These are phyloP conservation scores for Listronotus bonariensis DNA, from an alignment of 1,140 invertebrate species.

Conservation along the genomic window DNA sequence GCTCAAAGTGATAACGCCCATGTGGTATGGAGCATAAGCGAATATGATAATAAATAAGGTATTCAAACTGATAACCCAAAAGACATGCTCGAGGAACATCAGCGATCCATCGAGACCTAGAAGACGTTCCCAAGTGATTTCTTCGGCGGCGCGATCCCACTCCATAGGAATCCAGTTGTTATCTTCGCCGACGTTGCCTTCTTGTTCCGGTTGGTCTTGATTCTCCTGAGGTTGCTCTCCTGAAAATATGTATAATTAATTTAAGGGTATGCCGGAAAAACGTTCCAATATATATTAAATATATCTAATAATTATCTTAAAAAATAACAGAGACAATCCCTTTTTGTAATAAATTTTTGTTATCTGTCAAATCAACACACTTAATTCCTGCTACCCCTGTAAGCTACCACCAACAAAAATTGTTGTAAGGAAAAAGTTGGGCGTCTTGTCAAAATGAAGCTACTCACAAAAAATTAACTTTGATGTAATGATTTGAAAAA, in stretches of 20 bases:
- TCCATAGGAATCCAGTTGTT: slow-evolving; percentile 98
- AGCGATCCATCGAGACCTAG: slow-evolving; percentile 96
- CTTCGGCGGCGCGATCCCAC: slow-evolving; percentile 96
- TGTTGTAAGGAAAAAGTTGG: too few species aligned
- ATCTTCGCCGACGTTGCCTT: slow-evolving; percentile 74
- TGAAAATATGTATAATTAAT: slow-evolving; percentile 17
- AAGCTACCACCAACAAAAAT: too few species aligned
- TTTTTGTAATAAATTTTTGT: too few species aligned
- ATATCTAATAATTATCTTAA: too few species aligned
- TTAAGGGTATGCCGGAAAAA: slow-evolving; percentile 8
- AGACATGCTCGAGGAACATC: slow-evolving; percentile 97
- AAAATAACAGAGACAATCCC: too few species aligned
- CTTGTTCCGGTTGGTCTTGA: slow-evolving; percentile 44
- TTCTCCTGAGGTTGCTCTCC: slow-evolving; percentile 36
- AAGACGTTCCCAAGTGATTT: slow-evolving; percentile 96
- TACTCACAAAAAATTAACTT: too few species aligned
- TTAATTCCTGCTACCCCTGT: too few species aligned
- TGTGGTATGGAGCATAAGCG: slow-evolving; percentile 96
- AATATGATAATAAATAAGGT: slow-evolving; percentile 93
- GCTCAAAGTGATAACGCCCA: slow-evolving; percentile 84
- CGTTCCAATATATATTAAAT: too few species aligned
- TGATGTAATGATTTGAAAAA: too few species aligned
- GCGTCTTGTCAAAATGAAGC: too few species aligned
- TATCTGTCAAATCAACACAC: too few species aligned
- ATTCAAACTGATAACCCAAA: slow-evolving; percentile 98